These are phyloP conservation scores for Drosophila watanabei DNA, from an alignment of 1,140 invertebrate species.

Conservation along the genomic window DNA sequence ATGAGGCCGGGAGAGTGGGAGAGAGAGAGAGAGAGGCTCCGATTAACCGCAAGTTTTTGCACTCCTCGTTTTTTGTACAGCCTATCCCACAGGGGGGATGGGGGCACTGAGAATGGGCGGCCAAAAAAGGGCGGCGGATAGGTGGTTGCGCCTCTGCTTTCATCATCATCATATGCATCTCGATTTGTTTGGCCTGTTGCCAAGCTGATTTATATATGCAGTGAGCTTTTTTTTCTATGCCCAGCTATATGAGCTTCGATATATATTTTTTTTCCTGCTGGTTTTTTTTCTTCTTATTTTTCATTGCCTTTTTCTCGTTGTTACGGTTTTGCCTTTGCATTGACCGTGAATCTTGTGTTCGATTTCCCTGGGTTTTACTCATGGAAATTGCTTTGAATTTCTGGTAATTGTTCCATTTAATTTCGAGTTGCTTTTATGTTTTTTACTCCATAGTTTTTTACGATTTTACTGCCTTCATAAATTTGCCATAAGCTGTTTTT, in stretches of 20 bases:
- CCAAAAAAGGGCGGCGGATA: not conserved
- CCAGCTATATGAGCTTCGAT: slow-evolving; percentile 8
- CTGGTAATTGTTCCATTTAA: slow-evolving; percentile 65
- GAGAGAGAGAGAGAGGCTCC: slow-evolving; percentile 19
- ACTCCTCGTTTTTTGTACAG: slow-evolving; percentile 68
- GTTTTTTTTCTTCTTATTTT: not conserved
- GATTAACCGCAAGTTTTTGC: slow-evolving; percentile 66
- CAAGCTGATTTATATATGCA: slow-evolving; percentile 57
- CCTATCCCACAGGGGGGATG: slow-evolving; percentile 49
- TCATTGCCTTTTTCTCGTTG: slow-evolving; percentile 21
- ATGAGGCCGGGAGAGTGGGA: slow-evolving; percentile 1
- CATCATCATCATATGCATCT: slow-evolving; percentile 57
- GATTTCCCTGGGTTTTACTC: slow-evolving; percentile 13
- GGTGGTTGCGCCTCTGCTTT: slow-evolving; percentile 27
- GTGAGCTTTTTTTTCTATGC: slow-evolving; percentile 13
- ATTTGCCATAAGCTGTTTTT: slow-evolving; percentile 24
- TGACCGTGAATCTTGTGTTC: slow-evolving; percentile 74
- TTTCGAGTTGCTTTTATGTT: slow-evolving; percentile 3
- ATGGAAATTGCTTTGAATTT: slow-evolving; percentile 51
- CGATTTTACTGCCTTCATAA: slow-evolving; percentile 24
- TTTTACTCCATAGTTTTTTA: slow-evolving; percentile 5
- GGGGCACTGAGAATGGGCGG: slow-evolving; percentile 1
- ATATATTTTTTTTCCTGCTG: not conserved
- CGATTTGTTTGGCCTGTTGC: slow-evolving; percentile 74
- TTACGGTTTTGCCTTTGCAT: slow-evolving; percentile 65